Evolutionary conservation across 2,888 invertebrate genomes (phyloP), one percentile per base, ranked within the genome.

Genomic region (Agriopis marginaria): DNA sequence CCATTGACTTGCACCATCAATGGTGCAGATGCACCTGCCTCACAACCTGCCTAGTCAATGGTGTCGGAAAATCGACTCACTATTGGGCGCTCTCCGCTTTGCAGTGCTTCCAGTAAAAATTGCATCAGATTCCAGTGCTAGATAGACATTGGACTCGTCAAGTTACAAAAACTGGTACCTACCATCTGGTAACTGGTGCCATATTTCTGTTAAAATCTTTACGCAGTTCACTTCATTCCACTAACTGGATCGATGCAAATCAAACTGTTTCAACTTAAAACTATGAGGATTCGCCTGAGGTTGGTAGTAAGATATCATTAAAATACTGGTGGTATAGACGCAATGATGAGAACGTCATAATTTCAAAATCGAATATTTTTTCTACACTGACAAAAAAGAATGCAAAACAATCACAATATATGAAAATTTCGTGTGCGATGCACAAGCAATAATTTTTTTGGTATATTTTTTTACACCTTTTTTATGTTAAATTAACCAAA

Each of bases 361-460:
- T 71, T 77, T 77, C 6, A 60, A 79, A 75, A 72, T 80, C 70
- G 75, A 78, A 76, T 61, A 14, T 42, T 32, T 17, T 68, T 63
- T 70, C 73, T 63, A 68, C 71, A 74, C 55, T 47, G 56, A 66
- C 78, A 86, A 83, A 86, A 88, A 84, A 83, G 76, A 85, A 84
- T 76, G 66, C 14, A 63, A 56, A 49, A 12, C 44, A 55, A 45
- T 77, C 83, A 86, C 79, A 82, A 75, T 79, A 78, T 60, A 72
- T 71, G 72, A 80, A 88, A 89, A 86, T 86, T 86, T 80, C 70
- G 85, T 86, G 86, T 86, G 82, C 76, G 49, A 86, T 87, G 86
- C 86, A 84, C 87, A 78, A 73, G 69, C 73, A 77, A 73, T 85
- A 80, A 71, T 74, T 74, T 78, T 72, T 71, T 42, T 55, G 63